Evolutionary conservation across 2,113 vertebrate genomes (phyloP), one percentile per base, ranked within the genome.

Genomic region (Cynopterus brachyotis): DNA sequence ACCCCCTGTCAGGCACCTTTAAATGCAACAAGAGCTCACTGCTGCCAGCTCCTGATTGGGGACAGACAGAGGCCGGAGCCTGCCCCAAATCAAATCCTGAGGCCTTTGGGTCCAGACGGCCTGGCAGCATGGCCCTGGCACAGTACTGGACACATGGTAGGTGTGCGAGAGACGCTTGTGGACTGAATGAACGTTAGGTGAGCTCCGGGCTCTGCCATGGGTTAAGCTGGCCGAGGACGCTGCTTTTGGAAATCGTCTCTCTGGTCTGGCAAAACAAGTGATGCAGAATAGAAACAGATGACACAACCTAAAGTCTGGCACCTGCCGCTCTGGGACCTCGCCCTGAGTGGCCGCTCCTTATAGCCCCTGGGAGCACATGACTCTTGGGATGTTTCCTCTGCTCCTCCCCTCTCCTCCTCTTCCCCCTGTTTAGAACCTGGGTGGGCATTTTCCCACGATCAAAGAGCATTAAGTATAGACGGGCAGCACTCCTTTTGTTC

Each of bases 291-390:
- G 30, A 80, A 8, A 81, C n/a, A 15, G 45, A 47, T 35, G 16
- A 19, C 0, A 3, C 5, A 55, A 32, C n/a, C 50, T 1, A 10
- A 53, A n/a, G 40, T 47, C 11, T 30, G 75, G 13, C n/a, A 15
- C 47, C 55, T 8, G 37, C 47, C 2, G 2, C 45, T 26, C 30
- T 28, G n/a, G 26, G 13, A 19, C 64, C 30, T 11, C 15, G 16
- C 60, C n/a, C 45, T 10, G 11, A 10, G 28, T 0, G 2, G 4
- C 5, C 0, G 0, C 30, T 35, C 37, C 6, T 20, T 0, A 1
- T 0, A 0, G 5, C 26, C 80, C 16, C 20, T 9, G 20, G 60
- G n/a, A 57, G 2, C 45, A 15, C 0, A 0, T 19, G n/a, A 4
- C 53, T 20, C 35, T 30, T 7, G 0, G 35, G n/a, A 4, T 17